Evolutionary conservation across 2,797 vertebrate genomes (phyloP), one percentile per base, ranked within the genome.

Genomic region (Chelon labrosus): DNA sequence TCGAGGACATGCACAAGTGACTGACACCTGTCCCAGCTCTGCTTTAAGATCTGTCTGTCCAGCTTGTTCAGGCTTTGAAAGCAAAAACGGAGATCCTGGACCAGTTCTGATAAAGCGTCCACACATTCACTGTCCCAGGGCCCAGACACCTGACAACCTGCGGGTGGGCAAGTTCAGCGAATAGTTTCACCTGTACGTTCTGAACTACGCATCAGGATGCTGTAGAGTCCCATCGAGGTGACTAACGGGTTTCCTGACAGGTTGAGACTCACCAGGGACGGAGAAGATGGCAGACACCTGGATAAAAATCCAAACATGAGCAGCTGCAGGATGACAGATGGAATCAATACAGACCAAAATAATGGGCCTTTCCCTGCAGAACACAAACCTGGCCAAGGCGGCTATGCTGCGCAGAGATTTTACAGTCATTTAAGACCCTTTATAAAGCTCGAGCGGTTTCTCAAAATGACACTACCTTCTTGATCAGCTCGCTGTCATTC

Each of bases 171-270:
- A 46, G 14, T n/a, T 14, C 7, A 46, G 44, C 17, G 7, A 7
- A 46, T n/a, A 8, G 44, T 46, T 46, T 46, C 7, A 46, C 7
- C 7, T 39, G 7, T 39, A 11, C 10, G 38, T 14, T 20, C 10
- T 14, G 22, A 62, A n/a, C 22, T 5, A 42, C 11, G 16, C 39
- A 4, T 70, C 10, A 97, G 86, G 53, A 98, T 88, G 73, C 55
- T 86, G 55, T 88, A 61, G 57, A 98, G 91, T 20, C 96, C 94
- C 0, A 49, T 73, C 0, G 80, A 41, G 8, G 94, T 89, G 53
- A 98, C 78, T 0, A 88, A 85, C 0, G 95, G 93, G 78, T 98
- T 98, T 65, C 93, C 95, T 0, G 96, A 97, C 20, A 98, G 85
- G 65, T 97, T 93, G 85, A 98, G 81, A 12, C 93, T 96, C 55